These are phyloP conservation scores for Colletes gigas DNA, from an alignment of 1,140 invertebrate species.

Conservation along the genomic window DNA sequence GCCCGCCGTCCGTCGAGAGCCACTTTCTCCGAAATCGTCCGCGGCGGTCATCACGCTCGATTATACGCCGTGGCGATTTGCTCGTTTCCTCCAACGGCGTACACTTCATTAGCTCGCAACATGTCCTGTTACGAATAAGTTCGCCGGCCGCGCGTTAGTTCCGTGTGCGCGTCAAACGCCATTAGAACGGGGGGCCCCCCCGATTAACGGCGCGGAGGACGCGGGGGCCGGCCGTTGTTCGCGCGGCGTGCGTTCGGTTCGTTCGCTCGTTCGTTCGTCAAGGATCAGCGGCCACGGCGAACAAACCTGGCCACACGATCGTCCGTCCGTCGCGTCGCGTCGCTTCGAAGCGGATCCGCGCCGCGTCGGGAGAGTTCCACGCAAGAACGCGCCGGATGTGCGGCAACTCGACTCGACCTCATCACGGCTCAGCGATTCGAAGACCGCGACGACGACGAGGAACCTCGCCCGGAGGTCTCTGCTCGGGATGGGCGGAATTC, in stretches of 20 bases:
- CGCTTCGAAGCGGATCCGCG: not conserved
- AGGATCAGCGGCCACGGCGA: slow-evolving; percentile 1
- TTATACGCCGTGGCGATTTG: not conserved
- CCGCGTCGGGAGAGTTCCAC: not conserved
- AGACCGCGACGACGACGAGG: not conserved
- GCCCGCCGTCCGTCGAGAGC: not conserved
- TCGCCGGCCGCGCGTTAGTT: not conserved
- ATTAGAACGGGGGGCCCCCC: slow-evolving; percentile 23
- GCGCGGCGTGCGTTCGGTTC: not conserved
- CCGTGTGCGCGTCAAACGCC: not conserved
- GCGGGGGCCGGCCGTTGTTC: not conserved
- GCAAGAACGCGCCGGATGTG: slow-evolving; percentile 2
- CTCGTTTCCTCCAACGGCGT: not conserved
- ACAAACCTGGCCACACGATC: not conserved
- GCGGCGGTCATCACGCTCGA: slow-evolving; percentile 15
- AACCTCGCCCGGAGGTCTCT: not conserved
- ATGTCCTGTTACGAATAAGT: slow-evolving; percentile 14
- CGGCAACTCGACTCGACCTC: not conserved
- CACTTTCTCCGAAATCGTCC: slow-evolving; percentile 26
- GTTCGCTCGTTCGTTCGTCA: not conserved
- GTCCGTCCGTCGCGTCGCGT: not conserved
- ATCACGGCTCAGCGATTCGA: slow-evolving; percentile 3
- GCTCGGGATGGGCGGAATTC: not conserved
- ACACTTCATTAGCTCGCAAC: slow-evolving; percentile 2
- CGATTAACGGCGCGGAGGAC: slow-evolving; percentile 24